Percentiles rank a stretch among this genome's conserved stretches.
These are phyloP conservation scores for Carcharodon carcharias DNA, from an alignment of 2,797 vertebrate genomes.

Conservation along the genomic window DNA sequence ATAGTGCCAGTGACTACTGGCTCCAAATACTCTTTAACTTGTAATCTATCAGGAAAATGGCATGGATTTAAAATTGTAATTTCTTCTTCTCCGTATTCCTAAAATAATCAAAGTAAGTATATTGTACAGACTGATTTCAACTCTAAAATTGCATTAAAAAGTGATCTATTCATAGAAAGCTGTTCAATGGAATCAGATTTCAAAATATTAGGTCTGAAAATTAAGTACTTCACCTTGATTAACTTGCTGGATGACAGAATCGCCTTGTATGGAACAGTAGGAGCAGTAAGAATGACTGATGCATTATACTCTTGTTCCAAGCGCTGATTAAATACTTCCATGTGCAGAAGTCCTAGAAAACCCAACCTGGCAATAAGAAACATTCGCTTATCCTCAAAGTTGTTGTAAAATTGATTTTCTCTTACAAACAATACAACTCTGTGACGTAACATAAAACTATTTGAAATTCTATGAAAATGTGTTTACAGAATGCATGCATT, in stretches of 20 bases:
- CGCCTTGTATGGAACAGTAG: conserved; percentile 90
- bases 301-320: conserved; percentile 93
- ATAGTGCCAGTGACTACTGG: conserved; percentile 85
- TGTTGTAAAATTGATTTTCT: background rate
- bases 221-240: conserved; percentile 71
- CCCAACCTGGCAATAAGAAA: conserved; percentile 66
- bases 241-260: conserved; percentile 67
- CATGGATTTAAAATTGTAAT: conserved; percentile 84
- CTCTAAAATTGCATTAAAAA: background rate
- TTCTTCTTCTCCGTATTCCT: conserved; percentile 76
- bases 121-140: background rate
- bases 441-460: background rate
- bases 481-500: background rate
- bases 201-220: background rate
- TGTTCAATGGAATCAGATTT: background rate
- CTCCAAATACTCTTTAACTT: conserved; percentile 79
- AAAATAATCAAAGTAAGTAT: conserved; percentile 43
- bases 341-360: conserved; percentile 90
- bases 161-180: background rate
- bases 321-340: conserved; percentile 97
- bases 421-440: background rate
- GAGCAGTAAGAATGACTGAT: conserved; percentile 84
- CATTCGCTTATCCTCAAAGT: background rate
- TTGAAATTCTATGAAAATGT: background rate
- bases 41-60: conserved; percentile 78